Base-by-base conservation (phyloP, 1,140 invertebrate species). In the Palaemon carinicauda region DNA sequence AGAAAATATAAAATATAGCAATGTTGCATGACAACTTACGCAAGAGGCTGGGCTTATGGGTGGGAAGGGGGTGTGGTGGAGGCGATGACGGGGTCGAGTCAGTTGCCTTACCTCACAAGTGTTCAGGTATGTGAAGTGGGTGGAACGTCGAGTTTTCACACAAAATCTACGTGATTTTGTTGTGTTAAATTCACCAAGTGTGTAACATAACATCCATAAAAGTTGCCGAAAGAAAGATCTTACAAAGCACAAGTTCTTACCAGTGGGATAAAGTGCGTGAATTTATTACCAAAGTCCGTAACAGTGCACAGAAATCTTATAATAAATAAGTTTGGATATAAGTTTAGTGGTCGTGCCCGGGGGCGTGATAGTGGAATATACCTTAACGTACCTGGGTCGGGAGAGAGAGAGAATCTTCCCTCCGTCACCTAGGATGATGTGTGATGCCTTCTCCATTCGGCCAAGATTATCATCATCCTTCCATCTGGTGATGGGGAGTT, bases 101-200 rank as follows among this genome's bases (percentile, higher is more conserved):
- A 69, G 29, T 31, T 31, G 24, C 65, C 29, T 69, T 21, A 27
- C 65, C 24, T 82, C 80, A 82, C 80, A 82, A 82, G 80, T 82
- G 80, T 82, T 53, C 80, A 82, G 80, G 69, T 69, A 82, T 73
- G 80, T 73, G 80, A 73, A 27, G 51, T 29, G 80, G 69, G 65
- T 24, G 69, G 65, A 73, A 5, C 12, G 41, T 50, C 33, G 80
- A 82, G 80, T 82, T 82, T 82, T 82, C 80, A 82, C 80, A 82
- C 80, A 82, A 82, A 82, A 82, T 82, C 80, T 74, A 54, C 80
- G 80, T 74, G 80, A 82, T 82, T 82, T 82, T 82, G 80, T 74
- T 73, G 80, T 82, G 80, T 82, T 82, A 82, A 82, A 82, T 82
- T 82, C 80, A 27, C 51, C 51, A 51, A 29, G 24, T 73, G 24